Base-by-base conservation (phyloP, 2,888 invertebrate species). In the Drosophila recens region DNA sequence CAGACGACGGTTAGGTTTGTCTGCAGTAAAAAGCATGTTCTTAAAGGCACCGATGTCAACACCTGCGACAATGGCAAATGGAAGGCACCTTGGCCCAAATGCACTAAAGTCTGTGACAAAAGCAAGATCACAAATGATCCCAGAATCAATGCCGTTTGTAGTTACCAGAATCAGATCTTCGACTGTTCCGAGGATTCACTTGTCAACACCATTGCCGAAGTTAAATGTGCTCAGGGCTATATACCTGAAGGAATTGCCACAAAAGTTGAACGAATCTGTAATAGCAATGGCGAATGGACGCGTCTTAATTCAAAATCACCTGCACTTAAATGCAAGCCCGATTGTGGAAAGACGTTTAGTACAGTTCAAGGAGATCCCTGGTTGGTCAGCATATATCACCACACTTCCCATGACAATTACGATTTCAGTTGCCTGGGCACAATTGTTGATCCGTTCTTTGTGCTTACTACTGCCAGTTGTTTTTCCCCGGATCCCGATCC, bases 351-450 rank as follows among this genome's bases (percentile, higher is more conserved):
- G 67, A 36, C 51, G 33, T n/a, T 57, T 38, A n/a, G 6, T 0
- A 53, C 80, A 38, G 51, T 68, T 1, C 0, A 82, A 53, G 53
- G 51, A 2, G 52, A 70, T 30, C 92, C 91, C 6, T 92, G 91
- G 92, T 66, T 90, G 17, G 90, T 89, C 3, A 90, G 83, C 34
- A 58, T 81, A 6, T 80, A 72, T 43, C 6, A 54, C n/a, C 15
- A 23, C 2, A 11, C 4, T 0, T 0, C 1, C 3, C 0, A 3
- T 0, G 10, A 15, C 1, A 30, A 4, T 3, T 73, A 33, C 15
- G 13, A 10, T 0, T 70, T 54, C 8, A 49, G 23, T 6, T 82
- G 83, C 33, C 33, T 51, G 30, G 82, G 67, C 3, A 17, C 46
- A n/a, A 71, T 82, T 13, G 13, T 82, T 15, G 38, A 52, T 11